A percentile compares a stretch with the other conserved stretches of the same genome.
Evolutionary conservation across 2,113 vertebrate species (phyloP).

Genomic region (Grammatotria lemairii): DNA sequence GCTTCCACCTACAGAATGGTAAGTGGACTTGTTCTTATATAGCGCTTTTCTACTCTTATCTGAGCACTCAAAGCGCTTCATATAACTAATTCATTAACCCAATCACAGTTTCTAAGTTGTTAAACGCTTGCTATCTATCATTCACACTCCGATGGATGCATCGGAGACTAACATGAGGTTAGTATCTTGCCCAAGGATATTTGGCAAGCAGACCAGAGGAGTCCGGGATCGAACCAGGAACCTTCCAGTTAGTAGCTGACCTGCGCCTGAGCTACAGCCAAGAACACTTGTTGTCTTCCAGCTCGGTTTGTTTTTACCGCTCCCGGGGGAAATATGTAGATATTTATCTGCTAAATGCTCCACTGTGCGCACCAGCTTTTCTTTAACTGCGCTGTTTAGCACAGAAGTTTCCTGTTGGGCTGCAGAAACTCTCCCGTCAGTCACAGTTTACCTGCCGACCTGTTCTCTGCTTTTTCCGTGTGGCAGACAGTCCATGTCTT

Average conservation of each 20-base stretch:
- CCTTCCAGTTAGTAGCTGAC: fast-evolving
- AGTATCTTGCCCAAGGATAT: not conserved
- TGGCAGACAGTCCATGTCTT: not conserved
- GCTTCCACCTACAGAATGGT: not conserved
- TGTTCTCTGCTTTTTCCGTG: not conserved
- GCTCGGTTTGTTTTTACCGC: not conserved
- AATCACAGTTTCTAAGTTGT: not conserved
- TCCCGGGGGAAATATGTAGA: fast-evolving
- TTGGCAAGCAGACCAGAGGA: not conserved
- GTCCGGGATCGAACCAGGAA: not conserved
- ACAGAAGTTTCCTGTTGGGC: not conserved
- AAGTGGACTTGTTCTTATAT: not conserved
- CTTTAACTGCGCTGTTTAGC: not conserved
- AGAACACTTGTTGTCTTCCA: not conserved
- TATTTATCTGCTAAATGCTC: not conserved
- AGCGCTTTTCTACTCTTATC: fast-evolving
- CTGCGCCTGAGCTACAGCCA: not conserved
- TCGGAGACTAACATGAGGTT: not conserved
- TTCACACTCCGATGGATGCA: not conserved
- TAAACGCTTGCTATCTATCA: not conserved
- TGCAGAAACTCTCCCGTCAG: not conserved
- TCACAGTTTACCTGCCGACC: not conserved
- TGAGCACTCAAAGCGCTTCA: not conserved
- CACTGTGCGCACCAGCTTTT: not conserved
- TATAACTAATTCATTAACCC: not conserved